Conservation (phyloP, 2,797 vertebrate species). For the Typhlichthys subterraneus region DNA sequence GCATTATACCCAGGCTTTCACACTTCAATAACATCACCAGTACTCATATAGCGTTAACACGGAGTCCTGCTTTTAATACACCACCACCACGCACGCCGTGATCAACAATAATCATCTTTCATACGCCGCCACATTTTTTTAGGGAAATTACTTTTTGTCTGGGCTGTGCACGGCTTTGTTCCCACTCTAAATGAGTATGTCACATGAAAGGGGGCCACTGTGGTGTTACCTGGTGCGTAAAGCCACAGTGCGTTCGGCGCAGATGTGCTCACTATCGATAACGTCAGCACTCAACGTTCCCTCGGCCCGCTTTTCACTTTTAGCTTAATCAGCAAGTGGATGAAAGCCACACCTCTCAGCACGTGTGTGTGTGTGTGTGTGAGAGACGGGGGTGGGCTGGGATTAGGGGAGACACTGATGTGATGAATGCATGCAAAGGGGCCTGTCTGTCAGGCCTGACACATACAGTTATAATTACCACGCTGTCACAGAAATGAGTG, state of each 20-base stretch:
- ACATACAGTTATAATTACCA: conserved; percentile 69
- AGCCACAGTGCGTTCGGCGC: too few species aligned
- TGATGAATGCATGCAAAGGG: conserved; percentile 28
- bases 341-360: neutral
- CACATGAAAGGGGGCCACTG: too few species aligned
- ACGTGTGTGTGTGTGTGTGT: neutral
- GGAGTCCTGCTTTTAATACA: conserved; percentile 41
- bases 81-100: conserved; percentile 23
- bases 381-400: neutral
- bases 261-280: too few species aligned
- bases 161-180: neutral
- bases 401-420: too few species aligned
- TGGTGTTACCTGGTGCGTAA: too few species aligned
- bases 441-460: conserved; percentile 68
- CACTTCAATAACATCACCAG: conserved; percentile 49
- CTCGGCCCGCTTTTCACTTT: conserved; percentile 1
- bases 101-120: neutral
- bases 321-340: conserved; percentile 33
- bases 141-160: neutral
- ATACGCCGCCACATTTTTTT: neutral
- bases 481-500: conserved; percentile 68
- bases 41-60: conserved; percentile 43
- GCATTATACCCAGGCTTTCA: conserved; percentile 39
- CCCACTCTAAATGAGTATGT: neutral
- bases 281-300: too few species aligned